Conservation (phyloP, 2,797 vertebrate genomes). For the Mycteria americana region DNA sequence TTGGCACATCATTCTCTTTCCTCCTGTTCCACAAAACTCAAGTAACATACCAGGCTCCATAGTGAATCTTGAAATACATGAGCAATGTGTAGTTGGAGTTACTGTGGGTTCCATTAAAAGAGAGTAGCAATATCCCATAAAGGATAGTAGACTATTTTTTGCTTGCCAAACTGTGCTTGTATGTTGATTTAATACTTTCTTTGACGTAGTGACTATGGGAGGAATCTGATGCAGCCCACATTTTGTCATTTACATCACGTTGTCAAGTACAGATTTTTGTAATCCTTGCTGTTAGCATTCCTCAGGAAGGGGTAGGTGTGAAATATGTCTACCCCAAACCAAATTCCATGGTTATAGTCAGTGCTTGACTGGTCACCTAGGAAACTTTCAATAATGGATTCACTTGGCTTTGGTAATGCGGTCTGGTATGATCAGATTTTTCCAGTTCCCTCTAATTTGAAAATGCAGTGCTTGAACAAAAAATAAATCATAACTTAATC, state of each 20-base stretch:
- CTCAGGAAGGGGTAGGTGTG: conserved; percentile 14
- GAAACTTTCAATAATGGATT: not conserved
- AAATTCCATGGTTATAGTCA: not conserved
- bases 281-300: conserved; percentile 17
- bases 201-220: conserved; percentile 12
- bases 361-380: conserved; percentile 12
- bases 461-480: not conserved
- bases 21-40: not conserved
- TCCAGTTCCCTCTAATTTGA: not conserved
- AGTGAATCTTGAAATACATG: not conserved
- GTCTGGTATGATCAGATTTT: conserved; percentile 9
- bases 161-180: not conserved
- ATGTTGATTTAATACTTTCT: conserved; percentile 11
- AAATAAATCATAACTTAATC: not conserved
- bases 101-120: not conserved
- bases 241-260: not conserved
- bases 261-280: conserved; percentile 7
- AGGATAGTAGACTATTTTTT: not conserved
- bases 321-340: conserved; percentile 1
- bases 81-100: not conserved
- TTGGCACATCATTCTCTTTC: not conserved
- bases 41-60: not conserved
- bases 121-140: not conserved
- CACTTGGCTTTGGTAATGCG: not conserved
- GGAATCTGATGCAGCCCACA: not conserved